A percentile compares a stretch with the other conserved stretches of the same genome.
These are phyloP conservation scores for Pseudorhiza aurosa DNA, from an alignment of 30 jellyfish, hydroid and myxozoan species.

Conservation along the genomic window DNA sequence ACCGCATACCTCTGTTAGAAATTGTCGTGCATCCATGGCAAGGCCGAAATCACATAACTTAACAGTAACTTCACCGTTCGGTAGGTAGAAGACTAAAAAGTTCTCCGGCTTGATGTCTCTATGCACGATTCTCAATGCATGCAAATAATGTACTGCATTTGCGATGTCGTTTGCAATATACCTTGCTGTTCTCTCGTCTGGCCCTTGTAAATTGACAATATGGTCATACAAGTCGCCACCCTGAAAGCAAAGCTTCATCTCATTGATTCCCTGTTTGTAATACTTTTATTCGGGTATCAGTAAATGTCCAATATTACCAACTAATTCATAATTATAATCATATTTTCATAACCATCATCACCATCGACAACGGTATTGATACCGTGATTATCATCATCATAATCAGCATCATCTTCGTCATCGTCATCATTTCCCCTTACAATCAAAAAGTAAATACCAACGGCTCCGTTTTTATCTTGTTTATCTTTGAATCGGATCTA, in stretches of 20 bases:
- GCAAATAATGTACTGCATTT: slow-evolving; percentile 66
- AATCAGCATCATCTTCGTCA: too few species aligned
- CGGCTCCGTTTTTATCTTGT: too few species aligned
- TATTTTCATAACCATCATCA: too few species aligned
- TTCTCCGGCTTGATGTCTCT: slow-evolving; percentile 89
- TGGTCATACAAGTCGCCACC: slow-evolving; percentile 80
- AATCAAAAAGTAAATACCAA: too few species aligned
- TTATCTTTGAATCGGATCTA: too few species aligned
- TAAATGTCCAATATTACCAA: too few species aligned
- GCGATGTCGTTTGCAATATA: slow-evolving; percentile 40
- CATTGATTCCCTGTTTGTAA: too few species aligned
- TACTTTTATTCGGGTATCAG: too few species aligned
- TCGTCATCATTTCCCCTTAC: too few species aligned
- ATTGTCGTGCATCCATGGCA: slow-evolving; percentile 51
- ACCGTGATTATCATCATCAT: too few species aligned
- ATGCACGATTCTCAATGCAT: slow-evolving; percentile 64
- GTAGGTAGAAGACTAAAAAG: slow-evolving; percentile 45
- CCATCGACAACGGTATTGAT: too few species aligned
- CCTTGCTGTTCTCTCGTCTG: slow-evolving; percentile 40
- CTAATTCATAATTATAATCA: too few species aligned
- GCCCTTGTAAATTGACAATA: slow-evolving; percentile 27
- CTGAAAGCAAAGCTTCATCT: slow-evolving; percentile 57
- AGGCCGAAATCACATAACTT: slow-evolving; percentile 90
- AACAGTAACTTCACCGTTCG: background rate
- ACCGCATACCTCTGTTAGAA: slow-evolving; percentile 74